Base-by-base conservation (phyloP, 92 coral and sea anemone species). In the Diadumene lineata region DNA sequence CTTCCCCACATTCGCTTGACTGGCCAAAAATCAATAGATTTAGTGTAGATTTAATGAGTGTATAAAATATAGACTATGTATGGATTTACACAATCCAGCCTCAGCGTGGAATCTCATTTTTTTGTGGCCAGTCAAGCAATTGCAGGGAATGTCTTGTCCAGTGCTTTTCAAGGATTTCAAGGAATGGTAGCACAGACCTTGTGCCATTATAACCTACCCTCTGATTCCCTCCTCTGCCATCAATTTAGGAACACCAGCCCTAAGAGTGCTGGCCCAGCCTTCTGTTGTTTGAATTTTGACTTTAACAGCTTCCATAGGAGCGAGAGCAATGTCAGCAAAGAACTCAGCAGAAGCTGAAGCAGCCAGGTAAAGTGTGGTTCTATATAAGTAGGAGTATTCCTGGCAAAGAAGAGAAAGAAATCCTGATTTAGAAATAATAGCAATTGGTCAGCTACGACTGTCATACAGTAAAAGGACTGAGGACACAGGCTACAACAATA, bases 301-400 rank as follows among this genome's bases (percentile, higher is more conserved):
- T 62, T 94, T 94, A 21, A 94, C 92, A 38, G 98, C 98, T 68
- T 94, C 98, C 98, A 94, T 94, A 0, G 98, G 98, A 22, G 98
- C 86, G 57, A 94, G 81, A 11, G 98, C 98, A 75, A 94, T 94
- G 85, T 94, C 98, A 0, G 98, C 98, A 76, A 94, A 94, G 88
- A 94, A 94, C 79, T 94, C 98, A 30, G 98, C 98, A 74, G 97
- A 92, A 1, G 98, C 98, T 34, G 98, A 94, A 3, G 98, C 98
- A 34, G 98, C 98, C 56, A 94, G 84, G 63, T 94, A 94, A 24
- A 94, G 86, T 0, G 98, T 91, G 23, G 98, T 94, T 61, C 98
- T 67, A 79, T 82, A 94, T 64, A 82, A 82, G 86, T 91, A 94
- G 2, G 92, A 17, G 0, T 90, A 81, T 79, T 94, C 98, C 98